Conservation (phyloP, 2,797 vertebrate genomes). For the Smutsia gigantea region DNA sequence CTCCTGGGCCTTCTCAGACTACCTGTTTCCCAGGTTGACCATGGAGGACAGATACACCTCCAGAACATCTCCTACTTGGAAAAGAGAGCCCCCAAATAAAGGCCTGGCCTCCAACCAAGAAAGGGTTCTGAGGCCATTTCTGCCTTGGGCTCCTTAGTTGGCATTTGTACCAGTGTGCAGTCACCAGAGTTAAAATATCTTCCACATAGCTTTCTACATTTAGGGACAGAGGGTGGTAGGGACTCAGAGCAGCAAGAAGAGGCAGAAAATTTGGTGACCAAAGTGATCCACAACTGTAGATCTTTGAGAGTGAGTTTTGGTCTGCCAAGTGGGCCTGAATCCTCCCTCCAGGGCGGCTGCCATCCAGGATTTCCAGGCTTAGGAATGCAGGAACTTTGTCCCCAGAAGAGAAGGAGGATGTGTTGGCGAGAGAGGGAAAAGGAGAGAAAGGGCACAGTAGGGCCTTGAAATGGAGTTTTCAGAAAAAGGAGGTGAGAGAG, state of each 20-base stretch:
- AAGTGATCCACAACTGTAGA: not conserved
- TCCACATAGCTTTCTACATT: constrained; percentile 1
- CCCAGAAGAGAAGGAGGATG: not conserved
- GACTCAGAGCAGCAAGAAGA: not conserved
- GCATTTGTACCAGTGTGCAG: not conserved
- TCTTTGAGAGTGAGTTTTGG: not conserved
- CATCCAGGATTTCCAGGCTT: not conserved
- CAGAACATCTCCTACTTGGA: not conserved
- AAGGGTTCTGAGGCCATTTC: not conserved
- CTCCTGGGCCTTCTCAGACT: constrained; percentile 24
- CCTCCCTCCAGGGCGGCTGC: not conserved
- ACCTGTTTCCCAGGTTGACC: not conserved
- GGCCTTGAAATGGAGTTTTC: not conserved
- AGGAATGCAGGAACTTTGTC: not conserved
- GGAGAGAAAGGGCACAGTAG: not conserved
- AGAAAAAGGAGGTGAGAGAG: not conserved
- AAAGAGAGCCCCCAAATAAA: not conserved
- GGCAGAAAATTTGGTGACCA: not conserved
- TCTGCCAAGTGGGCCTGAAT: not conserved
- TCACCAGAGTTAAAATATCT: not conserved
- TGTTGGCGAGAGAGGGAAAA: not conserved
- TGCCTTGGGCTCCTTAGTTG: not conserved
- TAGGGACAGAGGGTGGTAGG: not conserved
- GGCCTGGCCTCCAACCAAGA: not conserved
- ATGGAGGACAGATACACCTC: not conserved